Conservation (phyloP, 1,140 invertebrate species). For the Tetragnatha versicolor region DNA sequence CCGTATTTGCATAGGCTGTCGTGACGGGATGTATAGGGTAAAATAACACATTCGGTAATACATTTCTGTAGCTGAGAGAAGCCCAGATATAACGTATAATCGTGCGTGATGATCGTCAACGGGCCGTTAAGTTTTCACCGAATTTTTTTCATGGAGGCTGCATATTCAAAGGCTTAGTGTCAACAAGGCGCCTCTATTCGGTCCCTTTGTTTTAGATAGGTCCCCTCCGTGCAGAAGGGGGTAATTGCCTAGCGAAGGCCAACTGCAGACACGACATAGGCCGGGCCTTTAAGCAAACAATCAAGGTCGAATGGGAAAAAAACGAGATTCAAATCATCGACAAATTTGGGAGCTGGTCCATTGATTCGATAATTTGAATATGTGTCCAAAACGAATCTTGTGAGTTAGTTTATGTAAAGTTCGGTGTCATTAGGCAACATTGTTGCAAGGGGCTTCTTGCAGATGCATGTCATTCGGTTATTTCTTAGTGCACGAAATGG, state of each 20-base stretch:
- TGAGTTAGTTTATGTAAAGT: too few species aligned
- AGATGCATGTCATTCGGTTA: too few species aligned
- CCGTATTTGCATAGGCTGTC: constrained; percentile 34
- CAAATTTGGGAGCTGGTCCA: too few species aligned
- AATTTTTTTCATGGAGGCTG: constrained; percentile 16
- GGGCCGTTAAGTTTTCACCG: constrained; percentile 40
- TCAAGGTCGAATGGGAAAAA: neutral
- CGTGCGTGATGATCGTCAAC: constrained; percentile 33
- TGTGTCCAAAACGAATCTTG: too few species aligned
- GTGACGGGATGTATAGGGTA: constrained; percentile 41
- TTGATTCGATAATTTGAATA: too few species aligned
- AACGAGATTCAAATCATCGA: too few species aligned
- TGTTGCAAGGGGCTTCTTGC: too few species aligned
- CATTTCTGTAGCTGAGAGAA: neutral
- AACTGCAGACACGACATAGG: constrained; percentile 5
- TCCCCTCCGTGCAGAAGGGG: neutral
- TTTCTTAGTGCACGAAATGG: too few species aligned
- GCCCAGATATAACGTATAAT: neutral
- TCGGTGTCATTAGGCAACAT: too few species aligned
- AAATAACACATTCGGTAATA: neutral
- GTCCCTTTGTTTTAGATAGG: neutral
- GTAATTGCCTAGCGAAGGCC: constrained; percentile 26
- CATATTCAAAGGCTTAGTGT: neutral
- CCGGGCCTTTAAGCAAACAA: neutral
- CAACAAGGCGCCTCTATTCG: neutral